Conservation (phyloP, 1,140 invertebrate species). For the Listronotus oregonensis region DNA sequence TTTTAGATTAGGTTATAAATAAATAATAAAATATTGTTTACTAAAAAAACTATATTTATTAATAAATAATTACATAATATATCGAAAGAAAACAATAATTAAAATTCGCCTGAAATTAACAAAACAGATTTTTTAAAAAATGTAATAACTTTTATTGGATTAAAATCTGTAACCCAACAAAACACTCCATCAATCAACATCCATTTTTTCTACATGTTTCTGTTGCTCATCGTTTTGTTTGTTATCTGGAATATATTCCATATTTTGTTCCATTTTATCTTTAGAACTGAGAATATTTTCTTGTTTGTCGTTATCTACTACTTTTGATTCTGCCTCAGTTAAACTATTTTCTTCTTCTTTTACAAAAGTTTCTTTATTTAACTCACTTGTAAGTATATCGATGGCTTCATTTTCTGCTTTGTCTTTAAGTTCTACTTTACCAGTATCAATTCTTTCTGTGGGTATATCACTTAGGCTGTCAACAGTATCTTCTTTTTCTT, state of each 20-base stretch:
- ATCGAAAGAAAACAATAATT: too few relatives aligned
- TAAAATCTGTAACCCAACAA: background rate
- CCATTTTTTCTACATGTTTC: background rate
- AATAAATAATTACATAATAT: background rate
- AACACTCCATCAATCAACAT: slow-evolving; percentile 8
- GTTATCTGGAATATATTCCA: too few relatives aligned
- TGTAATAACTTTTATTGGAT: background rate
- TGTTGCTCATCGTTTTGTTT: background rate
- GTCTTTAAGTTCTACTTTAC: background rate
- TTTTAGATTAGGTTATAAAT: slow-evolving; percentile 3
- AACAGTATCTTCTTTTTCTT: background rate
- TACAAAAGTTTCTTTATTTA: too few relatives aligned
- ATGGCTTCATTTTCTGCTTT: background rate
- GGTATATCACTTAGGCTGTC: background rate
- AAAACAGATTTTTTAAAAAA: background rate
- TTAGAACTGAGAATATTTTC: too few relatives aligned
- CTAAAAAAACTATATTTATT: background rate
- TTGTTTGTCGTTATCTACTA: too few relatives aligned
- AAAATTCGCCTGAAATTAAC: background rate
- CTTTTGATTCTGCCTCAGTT: too few relatives aligned
- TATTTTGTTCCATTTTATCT: too few relatives aligned
- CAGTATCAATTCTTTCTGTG: background rate
- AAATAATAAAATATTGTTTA: background rate
- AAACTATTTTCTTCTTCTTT: too few relatives aligned
- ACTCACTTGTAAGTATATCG: too few relatives aligned